Conservation (phyloP, 2,888 invertebrate genomes). For the Hoplodrina ambigua region DNA sequence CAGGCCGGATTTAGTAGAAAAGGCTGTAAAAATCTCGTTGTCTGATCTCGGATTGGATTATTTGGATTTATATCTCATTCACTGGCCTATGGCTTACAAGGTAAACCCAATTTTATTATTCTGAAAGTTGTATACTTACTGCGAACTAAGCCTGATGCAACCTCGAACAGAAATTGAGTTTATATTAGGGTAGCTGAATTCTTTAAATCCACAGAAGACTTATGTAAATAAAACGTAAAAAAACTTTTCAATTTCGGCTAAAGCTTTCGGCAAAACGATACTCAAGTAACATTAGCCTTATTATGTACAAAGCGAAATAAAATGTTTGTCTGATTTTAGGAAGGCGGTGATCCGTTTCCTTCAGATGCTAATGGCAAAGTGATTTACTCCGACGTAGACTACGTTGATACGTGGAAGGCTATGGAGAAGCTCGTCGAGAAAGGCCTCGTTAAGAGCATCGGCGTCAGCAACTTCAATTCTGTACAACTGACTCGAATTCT, state of each 20-base stretch:
- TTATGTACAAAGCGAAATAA: conserved; percentile 51
- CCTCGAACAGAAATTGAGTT: conserved; percentile 44
- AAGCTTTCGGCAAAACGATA: conserved; percentile 46
- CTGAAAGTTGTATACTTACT: conserved; percentile 50
- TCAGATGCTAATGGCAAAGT: conserved; percentile 89
- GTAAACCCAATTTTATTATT: conserved; percentile 78
- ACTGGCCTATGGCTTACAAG: conserved; percentile 96
- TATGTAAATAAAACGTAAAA: conserved; percentile 45
- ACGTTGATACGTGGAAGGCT: conserved; percentile 92
- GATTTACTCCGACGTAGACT: conserved; percentile 91
- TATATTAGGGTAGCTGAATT: conserved; percentile 46
- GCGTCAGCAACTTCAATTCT: conserved; percentile 94
- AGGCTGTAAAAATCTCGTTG: conserved; percentile 92
- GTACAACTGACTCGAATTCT: conserved; percentile 92
- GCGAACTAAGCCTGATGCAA: conserved; percentile 36
- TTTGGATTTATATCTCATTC: conserved; percentile 95
- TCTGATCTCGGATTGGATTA: conserved; percentile 93
- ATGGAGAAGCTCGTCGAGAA: conserved; percentile 92
- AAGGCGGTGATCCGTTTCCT: conserved; percentile 91
- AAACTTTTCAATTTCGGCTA: conserved; percentile 49
- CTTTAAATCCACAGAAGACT: conserved; percentile 47
- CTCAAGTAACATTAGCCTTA: conserved; percentile 49
- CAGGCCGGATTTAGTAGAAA: conserved; percentile 92
- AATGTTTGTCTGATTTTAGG: conserved; percentile 78
- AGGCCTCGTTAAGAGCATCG: conserved; percentile 92